Percentiles rank a stretch among this genome's conserved stretches.
Conservation (phyloP, 37 sponge, comb jelly and placozoan species). For the Oopsacas minuta region DNA sequence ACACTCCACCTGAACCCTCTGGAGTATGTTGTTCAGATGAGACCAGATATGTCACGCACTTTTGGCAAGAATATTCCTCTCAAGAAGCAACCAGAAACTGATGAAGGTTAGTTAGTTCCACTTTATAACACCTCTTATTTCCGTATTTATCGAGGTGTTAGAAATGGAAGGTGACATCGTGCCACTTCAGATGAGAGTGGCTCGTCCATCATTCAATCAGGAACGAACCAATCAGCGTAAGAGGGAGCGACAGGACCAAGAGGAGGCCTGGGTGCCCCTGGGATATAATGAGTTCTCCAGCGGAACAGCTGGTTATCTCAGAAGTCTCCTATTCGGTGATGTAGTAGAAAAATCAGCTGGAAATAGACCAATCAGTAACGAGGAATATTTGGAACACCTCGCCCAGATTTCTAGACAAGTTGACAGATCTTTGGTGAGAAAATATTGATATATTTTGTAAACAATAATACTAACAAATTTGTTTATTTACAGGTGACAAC, state of each 20-base stretch:
- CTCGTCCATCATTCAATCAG: neutral
- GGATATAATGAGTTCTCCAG: neutral
- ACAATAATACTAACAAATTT: neutral
- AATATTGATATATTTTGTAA: neutral
- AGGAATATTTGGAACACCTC: neutral
- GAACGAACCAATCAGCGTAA: neutral
- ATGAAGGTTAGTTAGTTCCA: neutral
- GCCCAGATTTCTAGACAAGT: neutral
- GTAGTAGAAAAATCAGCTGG: neutral
- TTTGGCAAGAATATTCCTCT: neutral
- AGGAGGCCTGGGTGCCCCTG: slow-evolving; percentile 12
- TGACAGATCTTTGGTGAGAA: neutral
- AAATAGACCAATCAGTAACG: neutral
- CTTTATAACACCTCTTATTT: neutral
- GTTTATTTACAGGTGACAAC: neutral
- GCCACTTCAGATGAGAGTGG: neutral
- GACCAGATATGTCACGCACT: slow-evolving; percentile 28
- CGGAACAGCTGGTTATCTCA: neutral
- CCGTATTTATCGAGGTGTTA: neutral
- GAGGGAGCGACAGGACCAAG: neutral
- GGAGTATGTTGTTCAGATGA: slow-evolving; percentile 31
- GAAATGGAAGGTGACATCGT: neutral
- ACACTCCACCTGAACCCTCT: slow-evolving; percentile 58
- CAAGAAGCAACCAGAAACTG: neutral
- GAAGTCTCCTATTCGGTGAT: neutral